Evolutionary conservation across 2,113 vertebrate genomes (phyloP), one percentile per base, ranked within the genome.

Genomic region (Pterocles burchelli): DNA sequence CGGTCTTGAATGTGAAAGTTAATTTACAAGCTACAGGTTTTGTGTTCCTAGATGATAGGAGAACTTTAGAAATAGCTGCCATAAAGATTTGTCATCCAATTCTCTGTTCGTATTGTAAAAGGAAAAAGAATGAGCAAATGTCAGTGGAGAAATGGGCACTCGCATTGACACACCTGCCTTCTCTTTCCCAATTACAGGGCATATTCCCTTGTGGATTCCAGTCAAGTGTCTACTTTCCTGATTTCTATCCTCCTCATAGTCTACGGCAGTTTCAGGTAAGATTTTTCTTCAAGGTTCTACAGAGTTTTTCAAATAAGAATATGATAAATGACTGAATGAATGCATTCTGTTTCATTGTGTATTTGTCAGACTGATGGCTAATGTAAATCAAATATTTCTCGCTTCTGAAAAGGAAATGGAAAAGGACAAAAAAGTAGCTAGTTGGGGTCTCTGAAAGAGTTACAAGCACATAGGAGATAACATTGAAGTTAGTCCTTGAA

Each of bases 191-290:
- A 76, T 94, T 98, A 82, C 97, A 99, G 99, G 99, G 99, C 99
- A 43, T 99, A 99, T 98, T 99, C 99, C 97, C 98, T 99, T 95
- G 99, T 99, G 97, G 99, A 99, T 98, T 99, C 99, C 97, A 99
- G 99, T 98, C 99, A 99, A 98, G 99, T 99, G 96, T 99, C 99
- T 93, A 99, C 99, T 83, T 99, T 99, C 98, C 99, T 99, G 97
- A 99, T 98, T 97, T 98, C 98, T 91, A 98, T 98, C 96, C 98
- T 98, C 36, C 98, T 98, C 74, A 98, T 98, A 95, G 98, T 98
- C 88, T 98, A 98, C 3, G 98, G 98, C 91, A 98, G 98, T 96
- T 98, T 98, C 98, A 98, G 98, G 98, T 98, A 98, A 98, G 98
- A 84, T 14, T 68, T 41, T 91, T 93, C 41, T 73, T 70, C 75